Percentiles rank a stretch among this genome's conserved stretches.
Evolutionary conservation across 2,113 vertebrate species (phyloP).

Genomic region (Sapayoa aenigma): DNA sequence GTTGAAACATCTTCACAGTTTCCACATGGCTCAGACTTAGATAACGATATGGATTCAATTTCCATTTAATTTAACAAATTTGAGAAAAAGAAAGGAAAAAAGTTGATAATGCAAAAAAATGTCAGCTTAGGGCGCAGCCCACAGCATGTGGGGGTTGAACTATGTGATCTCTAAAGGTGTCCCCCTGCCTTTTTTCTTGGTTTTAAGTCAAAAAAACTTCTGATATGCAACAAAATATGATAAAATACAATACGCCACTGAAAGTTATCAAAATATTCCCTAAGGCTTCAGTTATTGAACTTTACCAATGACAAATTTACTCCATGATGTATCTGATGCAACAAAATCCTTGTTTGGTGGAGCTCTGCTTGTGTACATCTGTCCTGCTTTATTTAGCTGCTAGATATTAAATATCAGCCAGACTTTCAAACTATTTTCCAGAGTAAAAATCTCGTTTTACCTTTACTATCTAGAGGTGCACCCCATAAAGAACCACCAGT

Average conservation of each 20-base stretch:
- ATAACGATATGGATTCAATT: not conserved
- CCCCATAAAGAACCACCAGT: not conserved
- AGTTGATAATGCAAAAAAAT: not conserved
- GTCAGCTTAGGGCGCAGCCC: not conserved
- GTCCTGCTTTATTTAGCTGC: not conserved
- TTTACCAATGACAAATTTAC: not conserved
- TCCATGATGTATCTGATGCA: not conserved
- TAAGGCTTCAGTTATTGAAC: not conserved
- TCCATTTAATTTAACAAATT: not conserved
- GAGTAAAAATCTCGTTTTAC: not conserved
- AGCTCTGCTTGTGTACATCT: not conserved
- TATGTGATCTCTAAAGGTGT: not conserved
- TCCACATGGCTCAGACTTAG: not conserved
- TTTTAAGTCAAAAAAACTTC: not conserved
- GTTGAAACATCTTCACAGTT: not conserved
- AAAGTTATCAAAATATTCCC: not conserved
- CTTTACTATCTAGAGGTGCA: not conserved
- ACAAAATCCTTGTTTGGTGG: not conserved
- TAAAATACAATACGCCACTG: not conserved
- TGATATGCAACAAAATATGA: not conserved
- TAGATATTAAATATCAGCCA: not conserved
- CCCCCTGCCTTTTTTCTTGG: not conserved
- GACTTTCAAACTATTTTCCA: not conserved
- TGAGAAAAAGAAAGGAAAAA: not conserved
- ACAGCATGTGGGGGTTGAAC: not conserved